Evolutionary conservation across 2,888 invertebrate genomes (phyloP).

Genomic region (Tridacna crocea): DNA sequence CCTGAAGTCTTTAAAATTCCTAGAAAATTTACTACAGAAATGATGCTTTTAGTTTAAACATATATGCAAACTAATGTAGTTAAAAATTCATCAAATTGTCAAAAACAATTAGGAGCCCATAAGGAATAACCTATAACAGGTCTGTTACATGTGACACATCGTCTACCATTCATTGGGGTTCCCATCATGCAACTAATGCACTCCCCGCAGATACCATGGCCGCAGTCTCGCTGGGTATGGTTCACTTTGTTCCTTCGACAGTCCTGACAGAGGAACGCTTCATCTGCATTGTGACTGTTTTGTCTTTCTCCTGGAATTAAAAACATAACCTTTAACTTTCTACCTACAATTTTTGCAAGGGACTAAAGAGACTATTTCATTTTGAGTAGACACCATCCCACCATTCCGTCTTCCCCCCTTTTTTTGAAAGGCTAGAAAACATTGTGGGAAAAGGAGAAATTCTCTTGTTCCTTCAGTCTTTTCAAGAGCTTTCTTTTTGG

Average conservation of each 20-base stretch:
- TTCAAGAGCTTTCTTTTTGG: too few relatives aligned
- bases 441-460: neutral
- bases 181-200: neutral
- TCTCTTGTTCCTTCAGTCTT: neutral
- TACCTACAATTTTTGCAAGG: too few relatives aligned
- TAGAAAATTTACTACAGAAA: too few relatives aligned
- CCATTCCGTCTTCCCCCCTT: too few relatives aligned
- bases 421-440: neutral
- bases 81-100: too few relatives aligned
- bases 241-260: neutral
- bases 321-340: neutral
- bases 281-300: neutral
- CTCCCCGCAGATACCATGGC: conserved; percentile 3
- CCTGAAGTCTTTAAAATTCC: too few relatives aligned
- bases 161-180: neutral
- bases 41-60: too few relatives aligned
- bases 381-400: too few relatives aligned
- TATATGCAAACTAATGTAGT: too few relatives aligned
- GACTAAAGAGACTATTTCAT: too few relatives aligned
- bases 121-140: neutral
- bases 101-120: neutral
- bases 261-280: neutral
- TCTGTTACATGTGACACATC: neutral
- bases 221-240: conserved; percentile 3
- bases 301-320: neutral